Base-by-base conservation (phyloP, 1,140 invertebrate genomes). In the Trichoplusia ni region DNA sequence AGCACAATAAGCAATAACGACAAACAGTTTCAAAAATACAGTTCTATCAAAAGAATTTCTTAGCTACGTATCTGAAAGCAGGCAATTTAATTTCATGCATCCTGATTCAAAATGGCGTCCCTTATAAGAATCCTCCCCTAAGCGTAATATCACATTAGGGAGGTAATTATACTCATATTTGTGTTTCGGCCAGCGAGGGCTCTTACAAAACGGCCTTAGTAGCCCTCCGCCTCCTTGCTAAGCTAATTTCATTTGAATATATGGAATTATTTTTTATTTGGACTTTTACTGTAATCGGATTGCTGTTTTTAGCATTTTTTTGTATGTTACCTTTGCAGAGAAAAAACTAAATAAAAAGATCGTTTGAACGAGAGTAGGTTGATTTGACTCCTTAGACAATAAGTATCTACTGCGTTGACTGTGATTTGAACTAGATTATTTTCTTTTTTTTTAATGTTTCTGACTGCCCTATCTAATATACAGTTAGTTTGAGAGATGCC, bases 91-190 rank as follows among this genome's bases (percentile, higher is more conserved):
- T 54, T 54, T 54, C 51, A 54, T 54, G 51, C 51, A 25, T 54
- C 51, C 51, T 54, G 51, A 25, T 54, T 54, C 51, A 8, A 4
- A 54, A 54, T 54, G 5, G 9, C 51, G 3, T 13, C 8, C 33
- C 4, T 27, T 23, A 4, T 6, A 35, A 35, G 11, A n/a, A 59
- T 19, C 14, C 13, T 58, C 56, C 61, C 58, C 61, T 47, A 53
- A 64, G 47, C 19, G 42, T 64, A 42, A 63, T 71, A 68, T 67
- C 61, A 71, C 67, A 67, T 71, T 67, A 71, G 64, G 40, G 47
- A 21, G 60, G 47, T 71, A 71, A 71, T 71, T 71, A 67, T 64
- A 33, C 56, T 54, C 59, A 64, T 71, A 67, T 67, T 71, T 71
- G 69, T 65, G 35, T 47, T 54, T 54, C 6, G 49, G 38, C 64